Conservation (phyloP, 2,888 invertebrate genomes). For the Laspeyria flexula region DNA sequence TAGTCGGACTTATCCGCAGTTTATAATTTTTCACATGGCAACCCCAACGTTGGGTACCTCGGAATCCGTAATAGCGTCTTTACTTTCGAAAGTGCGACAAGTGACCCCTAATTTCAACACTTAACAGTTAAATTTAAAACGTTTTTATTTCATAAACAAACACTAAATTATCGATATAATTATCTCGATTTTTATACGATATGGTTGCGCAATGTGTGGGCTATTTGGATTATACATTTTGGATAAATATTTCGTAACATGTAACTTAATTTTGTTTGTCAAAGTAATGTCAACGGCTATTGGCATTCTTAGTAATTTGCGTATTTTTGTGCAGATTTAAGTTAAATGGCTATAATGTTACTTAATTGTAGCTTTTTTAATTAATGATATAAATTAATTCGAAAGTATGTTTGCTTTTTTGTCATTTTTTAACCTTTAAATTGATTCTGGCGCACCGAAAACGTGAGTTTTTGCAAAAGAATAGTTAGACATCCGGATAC, state of each 20-base stretch:
- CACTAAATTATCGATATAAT: conserved; percentile 29
- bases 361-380: too few relatives aligned
- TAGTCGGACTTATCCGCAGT: neutral
- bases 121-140: conserved; percentile 24
- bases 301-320: too few relatives aligned
- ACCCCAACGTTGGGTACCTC: neutral
- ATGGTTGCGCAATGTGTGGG: neutral
- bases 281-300: neutral
- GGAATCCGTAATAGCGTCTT: conserved; percentile 40
- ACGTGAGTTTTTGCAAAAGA: too few relatives aligned
- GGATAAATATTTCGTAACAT: neutral
- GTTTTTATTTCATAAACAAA: conserved; percentile 34
- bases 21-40: neutral
- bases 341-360: too few relatives aligned
- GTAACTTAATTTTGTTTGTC: neutral
- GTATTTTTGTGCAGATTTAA: too few relatives aligned
- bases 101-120: conserved; percentile 33
- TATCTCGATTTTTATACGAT: conserved; percentile 1
- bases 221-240: neutral
- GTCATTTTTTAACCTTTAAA: too few relatives aligned
- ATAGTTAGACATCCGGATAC: too few relatives aligned
- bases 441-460: too few relatives aligned
- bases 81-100: conserved; percentile 41
- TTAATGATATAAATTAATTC: too few relatives aligned
- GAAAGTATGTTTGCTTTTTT: too few relatives aligned